Conservation (phyloP, 2,113 vertebrate species). For the Callopanchax toddi region DNA sequence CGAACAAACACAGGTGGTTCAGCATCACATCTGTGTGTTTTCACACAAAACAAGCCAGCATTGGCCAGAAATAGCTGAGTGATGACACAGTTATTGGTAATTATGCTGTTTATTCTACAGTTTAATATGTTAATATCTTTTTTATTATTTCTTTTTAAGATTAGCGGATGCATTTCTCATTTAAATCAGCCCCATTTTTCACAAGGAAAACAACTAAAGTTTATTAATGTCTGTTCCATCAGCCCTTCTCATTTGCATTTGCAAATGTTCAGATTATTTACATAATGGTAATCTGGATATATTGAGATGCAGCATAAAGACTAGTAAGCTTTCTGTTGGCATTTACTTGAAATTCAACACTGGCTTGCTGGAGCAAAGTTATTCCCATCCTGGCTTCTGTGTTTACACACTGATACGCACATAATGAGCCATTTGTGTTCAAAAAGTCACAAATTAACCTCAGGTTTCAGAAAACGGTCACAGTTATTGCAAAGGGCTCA, state of each 20-base stretch:
- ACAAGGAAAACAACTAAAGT: constrained; percentile 16
- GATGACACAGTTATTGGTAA: no score
- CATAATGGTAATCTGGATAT: no score
- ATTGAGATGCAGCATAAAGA: neutral
- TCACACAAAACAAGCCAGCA: neutral
- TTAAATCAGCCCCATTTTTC: no score
- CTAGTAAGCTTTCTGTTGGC: neutral
- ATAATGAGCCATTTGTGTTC: constrained; percentile 3
- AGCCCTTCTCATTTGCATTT: no score
- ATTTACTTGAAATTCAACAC: neutral
- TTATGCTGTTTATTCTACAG: no score
- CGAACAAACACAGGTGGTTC: neutral
- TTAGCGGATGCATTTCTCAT: no score
- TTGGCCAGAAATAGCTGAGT: neutral
- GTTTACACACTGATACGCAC: constrained; percentile 13
- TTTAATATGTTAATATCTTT: no score
- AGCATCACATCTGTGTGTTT: neutral
- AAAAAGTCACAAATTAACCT: constrained; percentile 10
- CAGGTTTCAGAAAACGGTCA: neutral
- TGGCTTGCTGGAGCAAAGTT: neutral
- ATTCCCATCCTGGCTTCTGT: neutral
- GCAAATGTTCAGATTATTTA: neutral
- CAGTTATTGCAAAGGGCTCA: constrained; percentile 5
- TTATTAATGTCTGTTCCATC: constrained; percentile 8
- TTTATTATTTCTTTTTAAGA: no score